Evolutionary conservation across 2,797 vertebrate genomes (phyloP).

Genomic region (Squalus acanthias): DNA sequence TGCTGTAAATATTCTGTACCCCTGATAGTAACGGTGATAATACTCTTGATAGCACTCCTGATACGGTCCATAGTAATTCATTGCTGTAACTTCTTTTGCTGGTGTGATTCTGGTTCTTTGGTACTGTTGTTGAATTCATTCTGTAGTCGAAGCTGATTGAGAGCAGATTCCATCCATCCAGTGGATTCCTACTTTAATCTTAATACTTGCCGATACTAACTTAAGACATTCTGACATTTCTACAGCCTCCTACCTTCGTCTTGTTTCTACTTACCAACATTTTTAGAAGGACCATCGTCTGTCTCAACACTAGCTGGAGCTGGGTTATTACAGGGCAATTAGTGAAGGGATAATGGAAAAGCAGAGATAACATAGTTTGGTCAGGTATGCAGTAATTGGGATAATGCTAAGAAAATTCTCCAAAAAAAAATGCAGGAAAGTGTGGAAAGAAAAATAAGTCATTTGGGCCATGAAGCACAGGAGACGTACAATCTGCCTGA

Average conservation of each 20-base stretch:
- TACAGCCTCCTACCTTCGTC: neutral
- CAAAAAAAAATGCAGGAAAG: neutral
- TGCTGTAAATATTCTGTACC: neutral
- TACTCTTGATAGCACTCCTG: neutral
- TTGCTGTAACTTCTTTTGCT: neutral
- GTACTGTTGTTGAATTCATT: neutral
- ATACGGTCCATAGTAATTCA: neutral
- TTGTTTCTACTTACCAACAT: neutral
- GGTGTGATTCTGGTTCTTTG: neutral
- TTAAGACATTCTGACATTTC: neutral
- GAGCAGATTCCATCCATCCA: neutral
- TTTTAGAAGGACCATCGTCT: neutral
- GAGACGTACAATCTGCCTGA: neutral
- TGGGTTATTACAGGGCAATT: neutral
- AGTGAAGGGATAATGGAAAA: slow-evolving; percentile 7
- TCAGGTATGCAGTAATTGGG: neutral
- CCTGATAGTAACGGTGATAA: no score
- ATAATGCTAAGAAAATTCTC: neutral
- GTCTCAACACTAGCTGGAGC: neutral
- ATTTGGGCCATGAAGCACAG: neutral
- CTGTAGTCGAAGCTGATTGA: neutral
- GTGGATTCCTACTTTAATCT: neutral
- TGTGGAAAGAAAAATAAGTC: neutral
- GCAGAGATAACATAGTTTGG: neutral
- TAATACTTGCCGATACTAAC: neutral